These are phyloP conservation scores for Drosophila tristis DNA, from an alignment of 1,140 invertebrate genomes.

Conservation along the genomic window DNA sequence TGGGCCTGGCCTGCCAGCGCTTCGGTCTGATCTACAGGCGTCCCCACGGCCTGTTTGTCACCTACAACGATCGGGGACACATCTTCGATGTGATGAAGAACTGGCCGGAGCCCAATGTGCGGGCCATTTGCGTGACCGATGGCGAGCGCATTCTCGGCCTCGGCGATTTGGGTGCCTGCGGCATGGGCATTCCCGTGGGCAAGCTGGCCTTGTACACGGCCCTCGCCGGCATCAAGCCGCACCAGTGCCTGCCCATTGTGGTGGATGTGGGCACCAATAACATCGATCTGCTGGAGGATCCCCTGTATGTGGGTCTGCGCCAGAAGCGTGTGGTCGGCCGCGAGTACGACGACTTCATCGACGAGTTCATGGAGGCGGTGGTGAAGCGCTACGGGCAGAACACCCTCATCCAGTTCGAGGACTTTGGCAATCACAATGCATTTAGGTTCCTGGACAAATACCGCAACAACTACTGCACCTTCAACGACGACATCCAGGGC, in stretches of 20 bases:
- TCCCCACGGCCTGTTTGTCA: slow-evolving; percentile 97
- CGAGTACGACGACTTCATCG: slow-evolving; percentile 97
- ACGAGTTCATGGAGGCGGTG: slow-evolving; percentile 99
- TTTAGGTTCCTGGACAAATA: slow-evolving; percentile 96
- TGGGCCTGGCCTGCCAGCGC: slow-evolving; percentile 98
- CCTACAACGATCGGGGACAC: slow-evolving; percentile 98
- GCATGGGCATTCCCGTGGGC: slow-evolving; percentile 96
- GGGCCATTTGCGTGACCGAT: slow-evolving; percentile 97
- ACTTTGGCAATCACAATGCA: slow-evolving; percentile 97
- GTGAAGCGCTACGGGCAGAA: slow-evolving; percentile 96
- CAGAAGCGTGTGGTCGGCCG: slow-evolving; percentile 93
- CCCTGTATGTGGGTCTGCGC: slow-evolving; percentile 96
- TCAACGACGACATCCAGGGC: slow-evolving; percentile 99
- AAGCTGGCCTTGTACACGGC: slow-evolving; percentile 97
- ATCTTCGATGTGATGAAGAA: slow-evolving; percentile 95
- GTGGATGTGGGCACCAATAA: slow-evolving; percentile 98
- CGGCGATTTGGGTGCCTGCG: slow-evolving; percentile 96
- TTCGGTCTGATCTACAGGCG: slow-evolving; percentile 97
- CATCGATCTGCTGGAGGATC: slow-evolving; percentile 94
- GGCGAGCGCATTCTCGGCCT: slow-evolving; percentile 97
- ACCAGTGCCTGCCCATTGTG: slow-evolving; percentile 95
- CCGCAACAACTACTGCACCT: slow-evolving; percentile 94
- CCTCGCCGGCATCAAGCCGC: slow-evolving; percentile 96
- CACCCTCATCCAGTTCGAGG: slow-evolving; percentile 97
- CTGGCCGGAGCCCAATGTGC: slow-evolving; percentile 96